Conservation (phyloP, 2,113 vertebrate species). For the Thryonomys swinderianus region DNA sequence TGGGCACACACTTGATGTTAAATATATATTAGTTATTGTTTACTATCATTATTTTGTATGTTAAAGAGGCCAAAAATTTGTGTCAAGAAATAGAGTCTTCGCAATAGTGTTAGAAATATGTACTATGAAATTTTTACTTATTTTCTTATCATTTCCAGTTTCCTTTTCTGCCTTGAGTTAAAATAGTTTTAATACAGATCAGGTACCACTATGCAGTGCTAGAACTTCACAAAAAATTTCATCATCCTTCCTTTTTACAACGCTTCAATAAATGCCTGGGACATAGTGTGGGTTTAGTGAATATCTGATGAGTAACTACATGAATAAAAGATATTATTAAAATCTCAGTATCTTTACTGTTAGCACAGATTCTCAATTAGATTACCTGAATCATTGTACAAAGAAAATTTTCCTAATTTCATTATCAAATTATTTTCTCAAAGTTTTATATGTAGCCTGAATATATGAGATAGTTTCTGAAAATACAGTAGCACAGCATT, state of each 20-base stretch:
- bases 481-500: background rate
- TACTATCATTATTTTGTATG: background rate
- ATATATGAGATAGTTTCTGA: background rate
- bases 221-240: conserved; percentile 21
- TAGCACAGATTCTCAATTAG: background rate
- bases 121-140: background rate
- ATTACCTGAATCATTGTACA: background rate
- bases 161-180: background rate
- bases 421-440: conserved; percentile 22
- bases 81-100: background rate
- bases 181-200: background rate
- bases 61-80: background rate
- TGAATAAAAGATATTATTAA: background rate
- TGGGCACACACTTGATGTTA: background rate
- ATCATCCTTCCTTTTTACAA: background rate
- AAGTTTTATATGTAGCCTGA: background rate
- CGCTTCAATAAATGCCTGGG: background rate
- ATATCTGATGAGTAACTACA: conserved; percentile 12
- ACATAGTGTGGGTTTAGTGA: background rate
- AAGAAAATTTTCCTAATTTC: background rate
- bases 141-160: background rate
- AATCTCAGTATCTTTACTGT: background rate
- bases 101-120: background rate
- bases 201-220: background rate
- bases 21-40: background rate